Base-by-base conservation (phyloP, 2,888 invertebrate genomes). In the Crematogaster levior region DNA sequence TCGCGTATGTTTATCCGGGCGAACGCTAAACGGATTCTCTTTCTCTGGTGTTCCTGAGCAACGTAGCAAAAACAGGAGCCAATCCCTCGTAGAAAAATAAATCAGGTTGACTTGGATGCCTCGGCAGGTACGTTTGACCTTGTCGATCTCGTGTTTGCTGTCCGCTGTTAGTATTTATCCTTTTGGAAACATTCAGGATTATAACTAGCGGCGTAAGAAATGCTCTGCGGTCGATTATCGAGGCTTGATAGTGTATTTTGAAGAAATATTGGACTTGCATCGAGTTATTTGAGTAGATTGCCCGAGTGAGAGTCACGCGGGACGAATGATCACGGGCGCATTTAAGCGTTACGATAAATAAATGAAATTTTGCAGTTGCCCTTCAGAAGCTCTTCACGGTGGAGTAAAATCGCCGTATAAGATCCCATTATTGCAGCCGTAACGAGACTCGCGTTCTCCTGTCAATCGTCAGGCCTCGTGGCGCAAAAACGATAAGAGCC, bases 21-120 rank as follows among this genome's bases (percentile, higher is more conserved):
- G 65, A 80, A 65, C 75, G 83, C 84, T 85, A 90, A 89, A 86
- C 87, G 90, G 87, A 90, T 86, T 63, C 53, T 58, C 40, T 73
- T 37, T 43, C 83, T 66, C 77, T 79, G 83, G 66, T 89, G 89
- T 85, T 89, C 84, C 89, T 82, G 86, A 63, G 77, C 83, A 84
- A 60, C 43, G 80, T 83, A 85, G 85, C 84, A 87, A 89, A 87
- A 90, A 89, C 89, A 87, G 89, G 90, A 89, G 89, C 86, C 86
- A 90, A 89, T 88, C 88, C 80, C 53, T 72, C 61, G 66, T 48
- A 82, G 51, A 34, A 82, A 46, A 86, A 73, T 75, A 83, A 89
- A 86, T 86, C 88, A 48, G 85, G 81, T 85, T 89, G 89, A 88
- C 85, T 89, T 65, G 85, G 48, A 80, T 58, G 15, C 61, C 72